Evolutionary conservation across 2,888 invertebrate species (phyloP).

Genomic region (Strigamia transsilvanica): DNA sequence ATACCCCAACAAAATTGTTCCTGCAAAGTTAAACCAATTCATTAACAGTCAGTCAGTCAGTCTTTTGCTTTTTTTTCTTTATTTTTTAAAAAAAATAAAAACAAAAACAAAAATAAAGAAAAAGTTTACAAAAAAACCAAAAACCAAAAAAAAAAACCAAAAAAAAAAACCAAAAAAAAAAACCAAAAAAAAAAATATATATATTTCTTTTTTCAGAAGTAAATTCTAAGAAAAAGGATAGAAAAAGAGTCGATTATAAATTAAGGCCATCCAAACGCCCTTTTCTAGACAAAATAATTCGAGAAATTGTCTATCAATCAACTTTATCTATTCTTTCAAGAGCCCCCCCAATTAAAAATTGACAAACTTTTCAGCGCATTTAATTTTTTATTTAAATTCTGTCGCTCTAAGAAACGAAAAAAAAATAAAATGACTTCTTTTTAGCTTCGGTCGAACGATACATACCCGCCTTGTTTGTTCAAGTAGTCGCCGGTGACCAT

Average conservation of each 20-base stretch:
- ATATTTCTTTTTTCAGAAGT: background rate
- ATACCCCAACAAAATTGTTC: background rate
- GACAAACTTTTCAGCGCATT: background rate
- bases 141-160: background rate
- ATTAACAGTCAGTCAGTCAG: background rate
- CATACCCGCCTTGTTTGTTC: conserved; percentile 52
- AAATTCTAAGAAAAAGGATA: conserved; percentile 28
- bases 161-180: background rate
- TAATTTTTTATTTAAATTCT: background rate
- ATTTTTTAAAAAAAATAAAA: too few relatives aligned
- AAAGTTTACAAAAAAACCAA: conserved; percentile 21
- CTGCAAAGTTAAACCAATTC: conserved; percentile 5
- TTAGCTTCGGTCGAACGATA: background rate
- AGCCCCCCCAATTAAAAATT: background rate
- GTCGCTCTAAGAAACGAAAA: conserved; percentile 21
- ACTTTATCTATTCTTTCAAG: background rate
- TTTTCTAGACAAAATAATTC: conserved; percentile 6
- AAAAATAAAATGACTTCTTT: background rate
- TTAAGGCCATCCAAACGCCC: background rate
- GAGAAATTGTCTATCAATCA: conserved; percentile 4
- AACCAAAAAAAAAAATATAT: background rate
- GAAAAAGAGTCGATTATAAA: conserved; percentile 28
- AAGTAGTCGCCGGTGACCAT: background rate
- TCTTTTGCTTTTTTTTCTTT: too few relatives aligned
- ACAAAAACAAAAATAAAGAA: background rate